Evolutionary conservation across 2,888 invertebrate genomes (phyloP).

Genomic region (Crossocerus cetratus): DNA sequence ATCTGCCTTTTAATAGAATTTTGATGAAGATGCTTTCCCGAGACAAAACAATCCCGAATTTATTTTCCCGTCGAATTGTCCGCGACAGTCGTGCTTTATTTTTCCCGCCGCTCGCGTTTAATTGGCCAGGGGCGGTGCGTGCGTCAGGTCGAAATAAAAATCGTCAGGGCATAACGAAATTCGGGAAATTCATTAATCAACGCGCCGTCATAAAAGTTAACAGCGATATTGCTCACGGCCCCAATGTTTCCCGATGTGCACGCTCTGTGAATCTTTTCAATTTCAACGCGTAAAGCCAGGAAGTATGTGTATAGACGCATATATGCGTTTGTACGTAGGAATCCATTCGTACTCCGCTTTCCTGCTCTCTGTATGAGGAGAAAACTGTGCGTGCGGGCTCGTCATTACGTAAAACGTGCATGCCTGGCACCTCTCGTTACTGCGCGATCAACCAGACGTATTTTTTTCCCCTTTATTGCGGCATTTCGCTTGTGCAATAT

Average conservation of each 20-base stretch:
- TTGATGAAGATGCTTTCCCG: neutral
- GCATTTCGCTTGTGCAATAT: too few species aligned
- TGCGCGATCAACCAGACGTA: too few species aligned
- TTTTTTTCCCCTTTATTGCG: too few species aligned
- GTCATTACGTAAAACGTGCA: too few species aligned
- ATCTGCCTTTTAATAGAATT: neutral
- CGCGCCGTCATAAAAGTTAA: constrained; percentile 21
- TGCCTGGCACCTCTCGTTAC: too few species aligned
- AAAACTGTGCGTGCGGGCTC: too few species aligned
- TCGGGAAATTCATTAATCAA: constrained; percentile 28
- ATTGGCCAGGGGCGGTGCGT: neutral
- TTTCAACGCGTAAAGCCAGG: constrained; percentile 20
- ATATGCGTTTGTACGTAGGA: too few species aligned
- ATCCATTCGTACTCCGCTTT: too few species aligned
- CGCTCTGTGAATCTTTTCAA: constrained; percentile 31
- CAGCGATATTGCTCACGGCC: constrained; percentile 6
- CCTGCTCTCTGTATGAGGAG: too few species aligned
- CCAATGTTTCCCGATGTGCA: constrained; percentile 25
- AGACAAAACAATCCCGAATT: too few species aligned
- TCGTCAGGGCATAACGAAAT: neutral
- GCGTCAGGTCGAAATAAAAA: neutral
- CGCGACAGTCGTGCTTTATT: neutral
- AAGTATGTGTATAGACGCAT: neutral
- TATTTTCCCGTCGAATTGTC: neutral
- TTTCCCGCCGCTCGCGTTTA: neutral